Base-by-base conservation (phyloP, 2,797 vertebrate genomes). In the Acridotheres tristis region DNA sequence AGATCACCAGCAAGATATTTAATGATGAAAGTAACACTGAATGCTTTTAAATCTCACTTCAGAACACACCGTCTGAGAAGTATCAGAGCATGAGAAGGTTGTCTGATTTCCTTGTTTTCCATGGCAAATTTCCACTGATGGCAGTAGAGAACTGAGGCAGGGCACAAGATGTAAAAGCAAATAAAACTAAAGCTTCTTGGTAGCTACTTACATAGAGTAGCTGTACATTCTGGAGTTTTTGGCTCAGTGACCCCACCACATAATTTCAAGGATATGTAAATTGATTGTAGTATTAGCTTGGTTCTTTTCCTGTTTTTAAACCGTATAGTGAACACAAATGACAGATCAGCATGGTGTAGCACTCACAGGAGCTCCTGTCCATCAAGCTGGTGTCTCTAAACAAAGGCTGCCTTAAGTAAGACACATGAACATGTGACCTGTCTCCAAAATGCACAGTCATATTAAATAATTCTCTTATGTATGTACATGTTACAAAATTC, bases 401-500 rank as follows among this genome's bases (percentile, higher is more conserved):
- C 29, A 81, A 18, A 94, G 73, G 88, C 79, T 95, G 85, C 68
- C 85, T 91, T 73, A 94, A 85, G 34, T 62, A 90, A 93, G 5
- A 4, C 21, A n/a, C 26, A 89, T 40, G 81, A 94, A 94, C 67
- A 84, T 5, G 53, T n/a, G 54, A 95, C 84, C 55, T 91, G 74
- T 91, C 34, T 88, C 82, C 92, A 97, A 96, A 97, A 94, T 68
- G 89, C 82, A 95, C 4, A 66, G 92, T 80, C 90, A 77, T 88
- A 86, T 94, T 92, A 96, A 96, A 74, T 93, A 92, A 90, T 43
- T 94, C 61, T 94, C 88, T 94, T 55, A 76, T 9, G 38, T 85
- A 90, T 55, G 58, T 82, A 89, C 57, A 81, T 11, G 72, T 77
- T 94, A 94, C 83, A 95, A 89, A 93, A 89, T 82, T 71, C 42